phyloP scores from a whole-genome alignment of 2,888 invertebrate genomes.

The Parascotia fuliginaria region DNA sequence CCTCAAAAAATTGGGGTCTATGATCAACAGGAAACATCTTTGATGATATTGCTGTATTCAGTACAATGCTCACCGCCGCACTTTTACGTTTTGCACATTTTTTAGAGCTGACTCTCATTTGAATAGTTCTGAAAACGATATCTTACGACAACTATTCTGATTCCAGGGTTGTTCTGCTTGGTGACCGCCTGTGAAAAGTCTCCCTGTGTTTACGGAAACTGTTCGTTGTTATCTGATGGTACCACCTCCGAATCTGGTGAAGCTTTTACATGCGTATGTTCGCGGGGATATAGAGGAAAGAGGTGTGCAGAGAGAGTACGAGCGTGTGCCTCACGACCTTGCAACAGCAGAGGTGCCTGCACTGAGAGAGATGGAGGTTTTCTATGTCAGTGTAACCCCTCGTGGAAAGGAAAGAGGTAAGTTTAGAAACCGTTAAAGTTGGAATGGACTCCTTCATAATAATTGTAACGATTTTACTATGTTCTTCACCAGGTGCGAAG shows the following conservation, averaged over 20 bases:
- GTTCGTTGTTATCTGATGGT: slow-evolving; percentile 76
- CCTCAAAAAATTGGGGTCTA: no score
- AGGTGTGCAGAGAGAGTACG: slow-evolving; percentile 88
- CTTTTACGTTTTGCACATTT: no score
- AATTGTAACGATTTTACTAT: background rate
- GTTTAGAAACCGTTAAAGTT: no score
- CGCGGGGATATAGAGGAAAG: slow-evolving; percentile 71
- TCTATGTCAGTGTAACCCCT: slow-evolving; percentile 90
- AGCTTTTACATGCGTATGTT: slow-evolving; percentile 88
- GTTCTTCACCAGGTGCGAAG: slow-evolving; percentile 88
- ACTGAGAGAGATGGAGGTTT: slow-evolving; percentile 88
- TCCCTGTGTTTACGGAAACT: slow-evolving; percentile 89
- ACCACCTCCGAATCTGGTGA: slow-evolving; percentile 53
- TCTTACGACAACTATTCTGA: background rate
- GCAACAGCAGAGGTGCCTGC: slow-evolving; percentile 91
- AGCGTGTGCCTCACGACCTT: slow-evolving; percentile 90
- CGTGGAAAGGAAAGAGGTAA: slow-evolving; percentile 88
- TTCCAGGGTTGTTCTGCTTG: slow-evolving; percentile 90
- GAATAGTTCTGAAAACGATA: no score
- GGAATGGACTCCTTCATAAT: no score
- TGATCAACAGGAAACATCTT: no score
- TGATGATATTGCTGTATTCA: no score
- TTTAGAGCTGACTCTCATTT: no score
- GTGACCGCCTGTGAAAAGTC: slow-evolving; percentile 91
- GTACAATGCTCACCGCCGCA: no score